Conservation (phyloP, 2,113 vertebrate genomes). For the Proteles cristata region DNA sequence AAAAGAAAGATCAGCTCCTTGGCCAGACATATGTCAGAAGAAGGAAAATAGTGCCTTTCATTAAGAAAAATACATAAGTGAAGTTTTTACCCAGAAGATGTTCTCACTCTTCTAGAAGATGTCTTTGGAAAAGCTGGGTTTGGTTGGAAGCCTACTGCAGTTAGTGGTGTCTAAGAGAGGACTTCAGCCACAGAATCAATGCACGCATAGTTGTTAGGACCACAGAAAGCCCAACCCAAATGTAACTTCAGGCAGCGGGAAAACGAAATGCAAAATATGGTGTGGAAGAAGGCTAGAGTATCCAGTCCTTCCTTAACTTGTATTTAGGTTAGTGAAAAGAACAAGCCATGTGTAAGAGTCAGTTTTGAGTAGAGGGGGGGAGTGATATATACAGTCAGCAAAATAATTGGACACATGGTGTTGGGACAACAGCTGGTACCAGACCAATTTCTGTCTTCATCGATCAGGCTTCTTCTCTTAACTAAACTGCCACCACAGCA, state of each 20-base stretch:
- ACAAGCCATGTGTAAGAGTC: neutral
- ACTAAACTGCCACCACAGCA: constrained; percentile 66
- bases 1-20: neutral
- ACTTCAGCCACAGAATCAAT: neutral
- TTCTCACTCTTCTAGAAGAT: neutral
- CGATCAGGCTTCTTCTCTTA: constrained; percentile 71
- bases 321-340: constrained; percentile 52
- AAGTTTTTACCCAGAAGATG: neutral
- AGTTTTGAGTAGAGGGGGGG: constrained; percentile 35
- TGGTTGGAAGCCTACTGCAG: neutral
- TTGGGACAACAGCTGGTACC: constrained; percentile 35
- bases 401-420: constrained; percentile 64
- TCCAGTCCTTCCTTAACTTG: constrained; percentile 36
- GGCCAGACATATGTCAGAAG: neutral
- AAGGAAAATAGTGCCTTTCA: neutral
- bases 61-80: neutral
- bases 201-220: neutral
- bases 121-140: neutral
- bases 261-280: constrained; percentile 2
- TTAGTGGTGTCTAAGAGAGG: neutral
- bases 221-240: neutral
- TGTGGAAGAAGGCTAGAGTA: neutral
- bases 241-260: neutral
- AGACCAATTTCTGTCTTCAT: constrained; percentile 76
- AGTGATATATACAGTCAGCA: constrained; percentile 35